Evolutionary conservation across 2,888 invertebrate genomes (phyloP).

Genomic region (Euzophera pinguis): DNA sequence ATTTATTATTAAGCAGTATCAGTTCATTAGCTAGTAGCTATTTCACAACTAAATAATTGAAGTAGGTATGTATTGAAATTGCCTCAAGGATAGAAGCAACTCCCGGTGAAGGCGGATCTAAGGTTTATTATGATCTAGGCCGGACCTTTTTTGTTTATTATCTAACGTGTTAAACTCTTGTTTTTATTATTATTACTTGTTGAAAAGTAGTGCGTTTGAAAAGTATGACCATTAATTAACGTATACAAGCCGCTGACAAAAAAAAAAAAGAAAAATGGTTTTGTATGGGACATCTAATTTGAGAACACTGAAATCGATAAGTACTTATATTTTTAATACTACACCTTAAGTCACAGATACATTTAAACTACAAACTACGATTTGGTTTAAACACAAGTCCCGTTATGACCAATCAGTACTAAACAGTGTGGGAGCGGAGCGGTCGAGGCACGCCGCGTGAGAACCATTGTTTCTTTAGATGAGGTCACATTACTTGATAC

Average conservation of each 20-base stretch:
- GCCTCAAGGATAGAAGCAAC: conserved; percentile 9
- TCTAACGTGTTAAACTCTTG: background rate
- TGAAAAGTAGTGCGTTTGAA: too few relatives aligned
- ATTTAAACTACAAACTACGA: conserved; percentile 25
- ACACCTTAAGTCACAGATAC: conserved; percentile 16
- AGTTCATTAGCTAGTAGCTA: background rate
- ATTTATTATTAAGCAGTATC: background rate
- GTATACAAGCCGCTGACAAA: too few relatives aligned
- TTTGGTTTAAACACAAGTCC: conserved; percentile 34
- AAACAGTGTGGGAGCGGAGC: conserved; percentile 60
- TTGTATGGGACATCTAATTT: too few relatives aligned
- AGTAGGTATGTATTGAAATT: conserved; percentile 4
- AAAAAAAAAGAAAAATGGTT: too few relatives aligned
- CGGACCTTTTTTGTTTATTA: conserved; percentile 3
- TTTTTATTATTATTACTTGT: too few relatives aligned
- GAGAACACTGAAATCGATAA: too few relatives aligned
- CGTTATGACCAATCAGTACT: conserved; percentile 69
- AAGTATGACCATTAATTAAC: too few relatives aligned
- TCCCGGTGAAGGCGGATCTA: conserved; percentile 11
- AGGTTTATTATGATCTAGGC: conserved; percentile 6
- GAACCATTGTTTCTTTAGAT: conserved; percentile 64
- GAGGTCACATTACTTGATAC: conserved; percentile 52
- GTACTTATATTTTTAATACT: background rate
- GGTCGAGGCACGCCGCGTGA: conserved; percentile 46
- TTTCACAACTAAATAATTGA: conserved; percentile 7